phyloP scores from a whole-genome alignment of 2,888 invertebrate species.

The Seladonia tumulorum region DNA sequence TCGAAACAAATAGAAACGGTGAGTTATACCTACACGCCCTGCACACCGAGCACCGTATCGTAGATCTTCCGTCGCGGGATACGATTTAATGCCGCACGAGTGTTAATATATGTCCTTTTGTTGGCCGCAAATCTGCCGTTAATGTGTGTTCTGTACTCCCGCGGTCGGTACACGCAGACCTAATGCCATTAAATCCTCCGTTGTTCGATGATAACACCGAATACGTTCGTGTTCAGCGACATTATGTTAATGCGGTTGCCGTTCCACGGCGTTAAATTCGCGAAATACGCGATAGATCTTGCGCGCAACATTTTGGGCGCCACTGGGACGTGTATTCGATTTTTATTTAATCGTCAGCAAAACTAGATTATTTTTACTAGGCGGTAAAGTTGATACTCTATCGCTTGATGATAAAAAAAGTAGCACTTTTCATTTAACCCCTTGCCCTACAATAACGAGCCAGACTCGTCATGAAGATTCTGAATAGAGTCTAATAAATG shows the following conservation, averaged over 20 bases:
- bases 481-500: no score
- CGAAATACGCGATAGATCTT: slow-evolving; percentile 17
- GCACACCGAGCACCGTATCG: slow-evolving; percentile 46
- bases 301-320: no score
- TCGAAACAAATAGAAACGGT: slow-evolving; percentile 62
- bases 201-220: slow-evolving; percentile 14
- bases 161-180: not conserved
- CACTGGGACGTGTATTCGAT: not conserved
- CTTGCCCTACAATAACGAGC: no score
- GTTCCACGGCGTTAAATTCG: slow-evolving; percentile 14
- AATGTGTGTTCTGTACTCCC: slow-evolving; percentile 16
- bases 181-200: slow-evolving; percentile 15
- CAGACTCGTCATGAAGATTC: no score
- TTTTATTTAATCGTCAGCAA: not conserved
- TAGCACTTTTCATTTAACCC: no score
- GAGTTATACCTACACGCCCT: slow-evolving; percentile 57
- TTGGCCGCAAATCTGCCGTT: slow-evolving; percentile 38
- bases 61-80: slow-evolving; percentile 52
- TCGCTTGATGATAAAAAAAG: no score
- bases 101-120: slow-evolving; percentile 53
- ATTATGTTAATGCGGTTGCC: slow-evolving; percentile 14
- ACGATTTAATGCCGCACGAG: slow-evolving; percentile 50
- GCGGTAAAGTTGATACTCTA: no score
- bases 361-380: not conserved
- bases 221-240: slow-evolving; percentile 29